phyloP scores from a whole-genome alignment of 2,113 vertebrate genomes.

The Cinclus mexicanus region DNA sequence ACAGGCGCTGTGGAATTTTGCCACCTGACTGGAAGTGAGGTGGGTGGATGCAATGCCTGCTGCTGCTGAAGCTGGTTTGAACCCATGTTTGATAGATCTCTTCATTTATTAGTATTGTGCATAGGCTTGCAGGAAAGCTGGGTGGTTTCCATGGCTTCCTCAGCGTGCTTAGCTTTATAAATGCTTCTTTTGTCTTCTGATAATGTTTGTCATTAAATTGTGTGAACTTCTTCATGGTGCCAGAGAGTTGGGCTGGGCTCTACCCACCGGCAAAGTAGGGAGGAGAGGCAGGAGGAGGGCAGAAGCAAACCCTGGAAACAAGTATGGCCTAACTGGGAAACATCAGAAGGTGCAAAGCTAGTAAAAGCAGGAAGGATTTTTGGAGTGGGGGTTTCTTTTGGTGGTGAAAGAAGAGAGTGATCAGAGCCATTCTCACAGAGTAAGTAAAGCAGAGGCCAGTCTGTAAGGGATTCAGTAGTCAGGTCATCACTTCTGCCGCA shows the following conservation, averaged over 20 bases:
- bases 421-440: background rate
- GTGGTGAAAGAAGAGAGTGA: background rate
- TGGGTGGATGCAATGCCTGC: constrained; percentile 59
- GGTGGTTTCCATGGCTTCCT: background rate
- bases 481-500: background rate
- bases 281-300: background rate
- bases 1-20: constrained; percentile 82
- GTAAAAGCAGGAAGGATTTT: background rate
- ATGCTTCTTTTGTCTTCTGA: background rate
- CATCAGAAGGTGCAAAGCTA: background rate
- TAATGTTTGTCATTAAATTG: background rate
- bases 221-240: background rate
- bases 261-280: background rate
- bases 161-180: background rate
- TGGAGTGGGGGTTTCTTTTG: background rate
- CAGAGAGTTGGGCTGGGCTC: background rate
- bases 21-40: constrained; percentile 77
- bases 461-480: background rate
- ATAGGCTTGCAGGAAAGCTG: background rate
- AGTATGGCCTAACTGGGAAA: background rate
- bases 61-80: background rate
- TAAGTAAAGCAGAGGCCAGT: background rate
- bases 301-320: background rate
- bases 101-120: background rate
- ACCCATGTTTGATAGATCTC: background rate